These are phyloP conservation scores for Empis stercorea DNA, from an alignment of 2,888 invertebrate genomes.

Conservation along the genomic window DNA sequence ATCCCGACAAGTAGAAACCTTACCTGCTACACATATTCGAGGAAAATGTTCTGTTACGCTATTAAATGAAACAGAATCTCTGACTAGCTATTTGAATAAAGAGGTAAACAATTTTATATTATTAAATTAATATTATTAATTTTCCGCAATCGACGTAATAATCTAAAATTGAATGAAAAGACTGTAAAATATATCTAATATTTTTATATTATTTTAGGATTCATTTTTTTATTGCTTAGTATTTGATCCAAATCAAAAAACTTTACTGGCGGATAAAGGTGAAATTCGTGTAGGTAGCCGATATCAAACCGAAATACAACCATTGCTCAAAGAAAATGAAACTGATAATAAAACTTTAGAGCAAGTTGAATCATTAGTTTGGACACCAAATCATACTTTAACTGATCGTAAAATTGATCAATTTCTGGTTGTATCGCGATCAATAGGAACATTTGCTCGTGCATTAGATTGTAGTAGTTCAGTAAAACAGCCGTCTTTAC, in stretches of 20 bases:
- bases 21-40: slow-evolving; percentile 97
- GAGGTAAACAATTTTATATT: slow-evolving; percentile 48
- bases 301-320: slow-evolving; percentile 91
- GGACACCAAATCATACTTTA: slow-evolving; percentile 85
- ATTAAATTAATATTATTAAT: background rate
- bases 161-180: background rate
- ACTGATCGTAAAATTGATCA: slow-evolving; percentile 97
- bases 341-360: slow-evolving; percentile 47
- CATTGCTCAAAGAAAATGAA: slow-evolving; percentile 63
- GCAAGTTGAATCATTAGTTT: slow-evolving; percentile 82
- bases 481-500: slow-evolving; percentile 94
- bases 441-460: slow-evolving; percentile 96
- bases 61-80: slow-evolving; percentile 96
- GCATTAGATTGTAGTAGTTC: slow-evolving; percentile 97
- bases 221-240: slow-evolving; percentile 99
- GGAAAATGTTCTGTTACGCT: slow-evolving; percentile 98
- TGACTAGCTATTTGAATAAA: slow-evolving; percentile 92
- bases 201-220: slow-evolving; percentile 49
- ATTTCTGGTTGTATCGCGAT: slow-evolving; percentile 86
- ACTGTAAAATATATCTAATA: background rate
- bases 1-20: slow-evolving; percentile 92
- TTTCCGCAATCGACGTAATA: too few relatives aligned
- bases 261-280: slow-evolving; percentile 96
- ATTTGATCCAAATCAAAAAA: slow-evolving; percentile 98
- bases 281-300: slow-evolving; percentile 85